Conservation (phyloP, 2,888 invertebrate species). For the Apantesis nais region DNA sequence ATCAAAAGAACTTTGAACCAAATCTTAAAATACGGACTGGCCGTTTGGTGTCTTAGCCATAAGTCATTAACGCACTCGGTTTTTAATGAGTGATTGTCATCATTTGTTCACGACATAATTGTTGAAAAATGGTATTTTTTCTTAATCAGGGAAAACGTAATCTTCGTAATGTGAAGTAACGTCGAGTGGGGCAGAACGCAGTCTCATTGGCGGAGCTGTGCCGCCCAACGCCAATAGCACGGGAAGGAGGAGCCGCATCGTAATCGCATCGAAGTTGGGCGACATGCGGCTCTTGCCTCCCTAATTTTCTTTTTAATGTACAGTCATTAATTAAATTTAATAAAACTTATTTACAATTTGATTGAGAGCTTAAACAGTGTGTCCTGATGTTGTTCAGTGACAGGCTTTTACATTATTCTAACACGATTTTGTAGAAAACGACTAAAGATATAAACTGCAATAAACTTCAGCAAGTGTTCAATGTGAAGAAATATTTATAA, state of each 20-base stretch:
- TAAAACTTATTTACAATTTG: neutral
- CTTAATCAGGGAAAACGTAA: slow-evolving; percentile 68
- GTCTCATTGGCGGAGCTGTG: slow-evolving; percentile 73
- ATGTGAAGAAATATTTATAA: neutral
- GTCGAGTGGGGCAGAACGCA: slow-evolving; percentile 75
- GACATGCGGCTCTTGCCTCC: slow-evolving; percentile 67
- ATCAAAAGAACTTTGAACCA: neutral
- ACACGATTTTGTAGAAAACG: neutral
- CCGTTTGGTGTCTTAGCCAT: neutral
- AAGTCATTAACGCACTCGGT: neutral
- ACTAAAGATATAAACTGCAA: neutral
- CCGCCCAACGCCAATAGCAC: slow-evolving; percentile 76
- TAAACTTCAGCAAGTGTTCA: neutral
- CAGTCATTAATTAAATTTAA: neutral
- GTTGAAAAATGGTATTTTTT: slow-evolving; percentile 57
- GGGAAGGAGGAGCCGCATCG: slow-evolving; percentile 75
- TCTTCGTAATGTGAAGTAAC: slow-evolving; percentile 61
- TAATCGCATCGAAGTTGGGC: slow-evolving; percentile 72
- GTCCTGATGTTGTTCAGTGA: neutral
- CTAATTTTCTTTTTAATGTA: slow-evolving; percentile 53
- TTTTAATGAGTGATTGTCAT: slow-evolving; percentile 6
- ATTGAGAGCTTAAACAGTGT: neutral
- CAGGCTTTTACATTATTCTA: neutral
- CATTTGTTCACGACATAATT: slow-evolving; percentile 35
- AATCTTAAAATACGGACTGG: slow-evolving; percentile 7